phyloP scores from a whole-genome alignment of 2,113 vertebrate species.

The Dinomys branickii region DNA sequence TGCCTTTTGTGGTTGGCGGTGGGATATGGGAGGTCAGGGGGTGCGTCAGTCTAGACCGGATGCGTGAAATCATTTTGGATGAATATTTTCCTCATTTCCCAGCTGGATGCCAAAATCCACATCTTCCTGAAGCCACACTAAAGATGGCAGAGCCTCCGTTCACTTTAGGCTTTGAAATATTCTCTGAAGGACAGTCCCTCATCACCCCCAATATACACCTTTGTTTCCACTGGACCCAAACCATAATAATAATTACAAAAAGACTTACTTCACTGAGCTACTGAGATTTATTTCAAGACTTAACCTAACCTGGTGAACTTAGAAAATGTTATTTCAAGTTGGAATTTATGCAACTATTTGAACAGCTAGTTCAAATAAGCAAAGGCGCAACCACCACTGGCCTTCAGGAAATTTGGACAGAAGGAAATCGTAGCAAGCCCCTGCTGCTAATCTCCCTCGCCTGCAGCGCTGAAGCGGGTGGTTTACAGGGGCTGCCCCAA shows the following conservation, averaged over 20 bases:
- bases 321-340: constrained; percentile 7
- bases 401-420: not conserved
- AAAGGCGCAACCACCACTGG: not conserved
- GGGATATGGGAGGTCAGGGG: not conserved
- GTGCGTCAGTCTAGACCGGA: not conserved
- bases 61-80: not conserved
- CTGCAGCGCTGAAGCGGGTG: not conserved
- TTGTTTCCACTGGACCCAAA: not conserved
- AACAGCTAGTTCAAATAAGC: not conserved
- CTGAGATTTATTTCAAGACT: not conserved
- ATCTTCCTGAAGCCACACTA: not conserved
- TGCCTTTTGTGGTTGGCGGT: not conserved
- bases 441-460: not conserved
- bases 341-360: not conserved
- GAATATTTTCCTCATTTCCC: not conserved
- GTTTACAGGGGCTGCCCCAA: not conserved
- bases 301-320: not conserved
- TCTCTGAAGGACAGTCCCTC: not conserved
- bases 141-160: not conserved
- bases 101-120: not conserved
- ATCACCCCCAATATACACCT: not conserved
- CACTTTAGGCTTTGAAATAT: not conserved
- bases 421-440: not conserved
- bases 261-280: not conserved
- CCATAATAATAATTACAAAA: not conserved